Percentiles rank a stretch among this genome's conserved stretches.
Conservation (phyloP, 2,113 vertebrate genomes). For the Lipotes vexillifer region DNA sequence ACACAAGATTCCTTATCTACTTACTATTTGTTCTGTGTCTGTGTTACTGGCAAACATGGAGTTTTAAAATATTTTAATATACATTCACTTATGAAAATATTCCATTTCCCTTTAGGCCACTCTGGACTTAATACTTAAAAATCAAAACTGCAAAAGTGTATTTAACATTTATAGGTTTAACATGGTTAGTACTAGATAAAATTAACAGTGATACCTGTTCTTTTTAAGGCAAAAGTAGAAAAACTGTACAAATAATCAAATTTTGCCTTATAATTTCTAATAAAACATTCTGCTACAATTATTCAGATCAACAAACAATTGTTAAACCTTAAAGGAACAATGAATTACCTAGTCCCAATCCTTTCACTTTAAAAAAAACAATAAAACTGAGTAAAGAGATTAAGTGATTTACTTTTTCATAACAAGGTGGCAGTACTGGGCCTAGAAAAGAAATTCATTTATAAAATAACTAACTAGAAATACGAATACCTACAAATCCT, state of each 20-base stretch:
- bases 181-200: background rate
- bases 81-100: conserved; percentile 19
- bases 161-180: background rate
- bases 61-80: conserved; percentile 7
- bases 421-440: background rate
- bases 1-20: background rate
- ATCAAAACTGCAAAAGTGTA: conserved; percentile 1
- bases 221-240: conserved; percentile 15
- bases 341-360: background rate
- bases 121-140: conserved; percentile 8
- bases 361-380: conserved; percentile 27
- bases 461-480: background rate
- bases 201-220: background rate
- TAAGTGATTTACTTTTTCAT: background rate
- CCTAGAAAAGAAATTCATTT: background rate
- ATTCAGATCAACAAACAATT: background rate
- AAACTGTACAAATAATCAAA: background rate
- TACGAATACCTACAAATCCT: background rate
- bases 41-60: background rate
- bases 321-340: background rate
- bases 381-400: conserved; percentile 10
- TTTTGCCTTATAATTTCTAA: conserved; percentile 4
- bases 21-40: background rate
- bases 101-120: background rate
- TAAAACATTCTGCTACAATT: background rate